Conservation (phyloP, 2,888 invertebrate species). For the Microctonus brassicae region DNA sequence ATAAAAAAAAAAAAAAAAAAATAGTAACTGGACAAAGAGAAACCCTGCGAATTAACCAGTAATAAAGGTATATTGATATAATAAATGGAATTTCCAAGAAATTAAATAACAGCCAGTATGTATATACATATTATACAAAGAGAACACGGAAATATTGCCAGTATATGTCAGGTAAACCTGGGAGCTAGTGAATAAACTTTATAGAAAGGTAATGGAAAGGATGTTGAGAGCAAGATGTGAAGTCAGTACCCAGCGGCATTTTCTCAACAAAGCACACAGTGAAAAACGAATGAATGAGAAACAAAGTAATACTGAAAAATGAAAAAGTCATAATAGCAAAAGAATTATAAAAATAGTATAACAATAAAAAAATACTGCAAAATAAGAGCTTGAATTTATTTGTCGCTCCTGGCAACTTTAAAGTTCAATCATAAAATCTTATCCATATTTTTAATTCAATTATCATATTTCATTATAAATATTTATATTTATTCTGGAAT, state of each 20-base stretch:
- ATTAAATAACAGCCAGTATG: too few relatives aligned
- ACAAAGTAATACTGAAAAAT: background rate
- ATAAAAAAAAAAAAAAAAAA: too few relatives aligned
- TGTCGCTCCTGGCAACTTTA: background rate
- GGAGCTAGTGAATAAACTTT: background rate
- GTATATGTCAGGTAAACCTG: background rate
- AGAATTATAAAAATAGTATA: background rate
- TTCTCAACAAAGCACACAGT: background rate
- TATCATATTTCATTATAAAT: too few relatives aligned
- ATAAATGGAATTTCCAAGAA: too few relatives aligned
- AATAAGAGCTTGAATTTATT: background rate
- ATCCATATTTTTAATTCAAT: background rate
- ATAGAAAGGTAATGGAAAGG: background rate
- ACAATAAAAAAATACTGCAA: background rate
- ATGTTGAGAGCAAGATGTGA: background rate
- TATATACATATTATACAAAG: too few relatives aligned
- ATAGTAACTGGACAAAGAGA: too few relatives aligned
- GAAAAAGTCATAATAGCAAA: background rate
- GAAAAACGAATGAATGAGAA: background rate
- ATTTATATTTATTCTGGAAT: too few relatives aligned
- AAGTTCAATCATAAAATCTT: background rate
- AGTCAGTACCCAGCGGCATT: background rate
- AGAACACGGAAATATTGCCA: too few relatives aligned
- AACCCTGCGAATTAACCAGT: too few relatives aligned
- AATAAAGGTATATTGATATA: too few relatives aligned